Evolutionary conservation across 2,113 vertebrate species (phyloP), one percentile per base, ranked within the genome.

Genomic region (Nibea coibor): DNA sequence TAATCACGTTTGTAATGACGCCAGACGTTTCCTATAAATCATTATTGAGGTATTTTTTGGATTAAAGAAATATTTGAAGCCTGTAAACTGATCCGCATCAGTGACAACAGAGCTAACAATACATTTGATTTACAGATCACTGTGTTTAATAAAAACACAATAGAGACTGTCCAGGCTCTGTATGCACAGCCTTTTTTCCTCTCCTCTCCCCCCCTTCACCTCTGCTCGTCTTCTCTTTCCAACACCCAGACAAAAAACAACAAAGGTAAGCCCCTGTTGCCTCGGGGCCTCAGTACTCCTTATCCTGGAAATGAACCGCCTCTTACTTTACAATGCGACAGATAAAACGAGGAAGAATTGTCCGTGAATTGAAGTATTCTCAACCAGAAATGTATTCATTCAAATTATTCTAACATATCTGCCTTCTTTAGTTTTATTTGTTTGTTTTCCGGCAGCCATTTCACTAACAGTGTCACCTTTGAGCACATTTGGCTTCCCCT

Each of bases 51-150:
- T 75, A 66, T 48, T 80, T 68, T 39, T 50, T 53, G 42, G 69
- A 54, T 72, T 69, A 65, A 50, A 88, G 10, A 65, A 88, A 71
- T 45, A 62, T 87, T 75, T 75, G 56, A 39, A n/a, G 4, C 56
- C 66, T 63, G 85, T 88, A 88, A 94, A 81, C 20, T 28, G 61
- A 92, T 84, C 71, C 67, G 81, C 42, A 70, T 31, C 22, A 4
- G 48, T 74, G 72, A 82, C 75, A 63, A n/a, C 63, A 42, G 42
- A 54, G 22, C 14, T 19, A 72, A 70, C 75, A 45, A 47, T 81
- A 50, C 47, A 20, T 84, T 80, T 89, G 84, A 88, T 91, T 81
- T 81, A 79, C 56, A 71, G 47, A 62, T 76, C 70, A 66, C 50
- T 66, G 72, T 63, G 74, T 88, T 81, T 82, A 80, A 72, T 83